Base-by-base conservation (phyloP, 2,888 invertebrate genomes). In the Sarcophaga rosellei region DNA sequence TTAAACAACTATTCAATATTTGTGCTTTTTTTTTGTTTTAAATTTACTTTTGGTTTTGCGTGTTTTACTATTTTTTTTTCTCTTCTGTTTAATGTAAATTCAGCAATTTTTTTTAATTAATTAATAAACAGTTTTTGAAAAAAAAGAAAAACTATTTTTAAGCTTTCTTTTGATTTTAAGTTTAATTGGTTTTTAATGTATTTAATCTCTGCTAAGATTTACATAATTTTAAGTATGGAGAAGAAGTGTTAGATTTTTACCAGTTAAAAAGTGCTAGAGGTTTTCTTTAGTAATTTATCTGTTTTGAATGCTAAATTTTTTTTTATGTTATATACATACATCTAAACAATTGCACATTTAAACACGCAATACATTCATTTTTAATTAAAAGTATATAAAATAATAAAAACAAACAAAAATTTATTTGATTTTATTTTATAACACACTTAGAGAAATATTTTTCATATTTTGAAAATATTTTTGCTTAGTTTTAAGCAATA, bases 341-440 rank as follows among this genome's bases (percentile, higher is more conserved):
- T 88, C 86, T 90, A 89, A 89, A 90, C 88, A 88, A 89, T 90
- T 91, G 90, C 90, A 91, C 90, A 90, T 87, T 90, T 88, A 90
- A 88, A 90, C 89, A 87, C 79, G 89, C 90, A 90, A 88, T 69
- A 87, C 87, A 82, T 84, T 82, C 82, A 85, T 85, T 80, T 73
- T 80, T 73, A 87, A 76, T 65, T 61, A 65, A 35, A 47, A 17
- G 44, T 53, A 17, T 53, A 15, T 15, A 53, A 65, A 62, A 76
- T 73, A 53, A 66, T 66, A 77, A 77, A 68, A n/a, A 62, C 66
- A 70, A 82, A 66, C 25, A 68, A 72, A 62, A 85, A 75, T 2
- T 35, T 35, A 0, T 35, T 35, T 35, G 8, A 70, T 12, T 68
- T 45, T 59, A 44, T 25, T 47, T 47, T 53, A 23, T 61, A 85